Conservation (phyloP, 2,113 vertebrate species). For the Charina bottae region DNA sequence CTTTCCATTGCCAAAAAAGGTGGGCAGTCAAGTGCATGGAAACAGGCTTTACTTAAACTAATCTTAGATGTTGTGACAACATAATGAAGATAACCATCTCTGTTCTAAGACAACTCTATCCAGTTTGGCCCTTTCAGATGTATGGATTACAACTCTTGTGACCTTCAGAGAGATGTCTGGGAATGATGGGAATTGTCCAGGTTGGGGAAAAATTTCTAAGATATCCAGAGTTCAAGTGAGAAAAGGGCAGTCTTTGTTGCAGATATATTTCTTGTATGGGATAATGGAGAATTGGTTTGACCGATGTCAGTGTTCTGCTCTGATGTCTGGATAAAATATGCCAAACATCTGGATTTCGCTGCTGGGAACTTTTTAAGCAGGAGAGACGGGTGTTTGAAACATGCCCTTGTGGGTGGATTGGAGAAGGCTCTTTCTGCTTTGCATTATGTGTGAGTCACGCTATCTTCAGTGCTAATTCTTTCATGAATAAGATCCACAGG, state of each 20-base stretch:
- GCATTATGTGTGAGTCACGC: conserved; percentile 41
- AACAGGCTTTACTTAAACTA: not conserved
- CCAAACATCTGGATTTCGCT: conserved; percentile 38
- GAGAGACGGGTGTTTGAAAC: conserved; percentile 9
- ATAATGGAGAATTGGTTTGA: conserved; percentile 13
- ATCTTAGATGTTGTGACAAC: not conserved
- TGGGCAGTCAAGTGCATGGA: not conserved
- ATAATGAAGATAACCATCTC: not conserved
- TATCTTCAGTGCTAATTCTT: conserved; percentile 39
- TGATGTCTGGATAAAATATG: conserved; percentile 20
- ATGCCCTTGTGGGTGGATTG: conserved; percentile 38
- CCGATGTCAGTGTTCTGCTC: conserved; percentile 13
- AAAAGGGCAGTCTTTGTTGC: not conserved
- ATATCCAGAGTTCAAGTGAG: not conserved
- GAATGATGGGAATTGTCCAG: not conserved
- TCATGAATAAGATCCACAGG: conserved; percentile 37
- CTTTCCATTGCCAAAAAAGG: not conserved
- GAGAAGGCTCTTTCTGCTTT: conserved; percentile 28
- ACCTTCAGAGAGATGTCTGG: not conserved
- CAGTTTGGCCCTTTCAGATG: not conserved
- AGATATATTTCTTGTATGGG: not conserved
- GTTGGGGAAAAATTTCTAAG: not conserved
- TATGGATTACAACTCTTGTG: not conserved
- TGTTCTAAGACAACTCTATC: not conserved
- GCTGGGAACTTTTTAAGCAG: conserved; percentile 32